These are phyloP conservation scores for Dipus sagitta DNA, from an alignment of 2,797 vertebrate genomes.

Conservation along the genomic window DNA sequence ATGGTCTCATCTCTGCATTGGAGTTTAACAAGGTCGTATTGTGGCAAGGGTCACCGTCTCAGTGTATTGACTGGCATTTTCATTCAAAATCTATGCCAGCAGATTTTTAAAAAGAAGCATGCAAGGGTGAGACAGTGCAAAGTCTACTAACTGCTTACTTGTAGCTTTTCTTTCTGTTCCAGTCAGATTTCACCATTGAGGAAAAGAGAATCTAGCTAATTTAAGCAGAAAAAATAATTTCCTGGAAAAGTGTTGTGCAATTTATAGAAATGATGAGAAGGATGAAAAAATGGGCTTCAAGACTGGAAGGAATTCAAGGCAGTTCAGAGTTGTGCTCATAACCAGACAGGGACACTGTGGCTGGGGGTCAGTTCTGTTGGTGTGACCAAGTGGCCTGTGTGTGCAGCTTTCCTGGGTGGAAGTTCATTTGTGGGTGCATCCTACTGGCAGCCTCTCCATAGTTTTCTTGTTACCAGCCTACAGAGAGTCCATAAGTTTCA, in stretches of 20 bases:
- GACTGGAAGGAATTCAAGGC: neutral
- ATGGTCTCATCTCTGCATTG: constrained; percentile 1
- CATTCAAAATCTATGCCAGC: constrained; percentile 29
- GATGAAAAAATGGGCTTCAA: neutral
- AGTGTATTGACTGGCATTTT: neutral
- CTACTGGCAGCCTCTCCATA: neutral
- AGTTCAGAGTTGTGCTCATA: constrained; percentile 3
- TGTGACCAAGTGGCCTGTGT: neutral
- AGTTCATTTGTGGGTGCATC: neutral
- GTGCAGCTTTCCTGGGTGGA: neutral
- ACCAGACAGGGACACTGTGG: neutral
- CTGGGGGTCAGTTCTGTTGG: neutral
- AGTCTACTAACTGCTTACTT: neutral
- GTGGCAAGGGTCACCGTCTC: constrained; percentile 16
- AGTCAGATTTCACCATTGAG: neutral
- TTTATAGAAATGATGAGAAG: constrained; percentile 12
- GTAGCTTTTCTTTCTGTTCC: neutral
- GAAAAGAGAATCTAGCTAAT: neutral
- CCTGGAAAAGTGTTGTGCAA: neutral
- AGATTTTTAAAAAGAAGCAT: neutral
- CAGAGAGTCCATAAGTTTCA: neutral
- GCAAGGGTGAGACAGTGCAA: neutral
- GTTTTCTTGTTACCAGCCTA: constrained; percentile 14
- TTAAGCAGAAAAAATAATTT: neutral
- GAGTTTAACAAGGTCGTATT: constrained; percentile 9